phyloP scores from a whole-genome alignment of 92 coral and sea anemone species.

The Umimayanthus kanabou region DNA sequence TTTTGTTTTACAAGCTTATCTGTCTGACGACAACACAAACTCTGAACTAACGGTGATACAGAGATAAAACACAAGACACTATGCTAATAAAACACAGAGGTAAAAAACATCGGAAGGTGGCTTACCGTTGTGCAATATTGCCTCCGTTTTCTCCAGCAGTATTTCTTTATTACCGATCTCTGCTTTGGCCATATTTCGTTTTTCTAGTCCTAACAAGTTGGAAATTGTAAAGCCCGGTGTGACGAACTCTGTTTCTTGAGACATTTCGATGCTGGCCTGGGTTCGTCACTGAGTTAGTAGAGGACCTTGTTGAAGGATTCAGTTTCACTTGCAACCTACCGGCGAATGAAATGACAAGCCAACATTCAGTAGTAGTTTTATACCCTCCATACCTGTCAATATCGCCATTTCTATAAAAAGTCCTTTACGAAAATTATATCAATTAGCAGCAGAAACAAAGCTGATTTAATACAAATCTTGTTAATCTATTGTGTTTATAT shows the following conservation, averaged over 20 bases:
- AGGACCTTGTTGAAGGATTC: neutral
- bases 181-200: slow-evolving; percentile 26
- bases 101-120: neutral
- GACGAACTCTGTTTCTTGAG: slow-evolving; percentile 31
- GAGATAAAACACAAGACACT: neutral
- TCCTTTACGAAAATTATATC: slow-evolving; percentile 70
- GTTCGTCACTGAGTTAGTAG: neutral
- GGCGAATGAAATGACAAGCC: neutral
- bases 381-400: slow-evolving; percentile 54
- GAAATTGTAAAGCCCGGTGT: slow-evolving; percentile 60
- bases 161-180: slow-evolving; percentile 17
- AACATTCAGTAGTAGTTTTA: slow-evolving; percentile 45
- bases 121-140: slow-evolving; percentile 45
- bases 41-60: neutral
- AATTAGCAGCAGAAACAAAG: slow-evolving; percentile 65
- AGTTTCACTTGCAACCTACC: neutral
- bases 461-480: slow-evolving; percentile 40
- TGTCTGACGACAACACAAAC: neutral
- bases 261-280: neutral
- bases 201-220: slow-evolving; percentile 57
- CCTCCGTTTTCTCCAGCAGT: slow-evolving; percentile 28
- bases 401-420: slow-evolving; percentile 54
- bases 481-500: slow-evolving; percentile 52
- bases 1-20: neutral
- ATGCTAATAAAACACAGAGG: too few relatives aligned